These are phyloP conservation scores for Crocuta crocuta DNA, from an alignment of 2,113 vertebrate species.

Conservation along the genomic window DNA sequence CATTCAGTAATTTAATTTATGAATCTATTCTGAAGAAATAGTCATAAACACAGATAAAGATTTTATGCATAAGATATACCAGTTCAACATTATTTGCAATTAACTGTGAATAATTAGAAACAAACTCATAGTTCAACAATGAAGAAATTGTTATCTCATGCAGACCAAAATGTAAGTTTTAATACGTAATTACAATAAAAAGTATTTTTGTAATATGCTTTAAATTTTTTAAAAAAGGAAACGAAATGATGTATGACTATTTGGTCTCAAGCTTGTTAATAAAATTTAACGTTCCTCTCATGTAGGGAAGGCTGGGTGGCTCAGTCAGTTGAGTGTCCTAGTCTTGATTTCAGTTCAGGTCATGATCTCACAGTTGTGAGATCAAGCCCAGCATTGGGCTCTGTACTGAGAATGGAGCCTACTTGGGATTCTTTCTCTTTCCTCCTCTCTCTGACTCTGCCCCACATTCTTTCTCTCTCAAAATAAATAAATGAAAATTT, in stretches of 20 bases:
- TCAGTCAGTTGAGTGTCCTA: too few relatives aligned
- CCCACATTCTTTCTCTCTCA: too few relatives aligned
- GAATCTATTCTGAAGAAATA: constrained; percentile 17
- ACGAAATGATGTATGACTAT: background rate
- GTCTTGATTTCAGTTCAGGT: too few relatives aligned
- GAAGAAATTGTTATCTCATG: background rate
- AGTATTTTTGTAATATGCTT: background rate
- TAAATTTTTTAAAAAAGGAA: background rate
- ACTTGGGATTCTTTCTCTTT: too few relatives aligned
- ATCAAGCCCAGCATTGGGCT: too few relatives aligned
- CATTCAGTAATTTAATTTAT: background rate
- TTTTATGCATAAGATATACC: background rate
- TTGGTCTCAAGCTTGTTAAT: background rate
- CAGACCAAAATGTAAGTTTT: constrained; percentile 22
- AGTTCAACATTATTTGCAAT: constrained; percentile 46
- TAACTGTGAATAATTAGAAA: constrained; percentile 41
- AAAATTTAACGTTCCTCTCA: background rate
- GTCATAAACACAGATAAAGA: background rate
- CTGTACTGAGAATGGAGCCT: too few relatives aligned
- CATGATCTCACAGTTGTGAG: too few relatives aligned
- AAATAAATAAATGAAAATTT: too few relatives aligned
- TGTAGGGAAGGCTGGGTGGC: too few relatives aligned
- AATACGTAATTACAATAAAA: background rate
- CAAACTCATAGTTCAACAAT: constrained; percentile 23
- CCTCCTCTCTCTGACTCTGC: too few relatives aligned